Conservation (phyloP, 2,888 invertebrate genomes). For the Digitonthophagus gazella region DNA sequence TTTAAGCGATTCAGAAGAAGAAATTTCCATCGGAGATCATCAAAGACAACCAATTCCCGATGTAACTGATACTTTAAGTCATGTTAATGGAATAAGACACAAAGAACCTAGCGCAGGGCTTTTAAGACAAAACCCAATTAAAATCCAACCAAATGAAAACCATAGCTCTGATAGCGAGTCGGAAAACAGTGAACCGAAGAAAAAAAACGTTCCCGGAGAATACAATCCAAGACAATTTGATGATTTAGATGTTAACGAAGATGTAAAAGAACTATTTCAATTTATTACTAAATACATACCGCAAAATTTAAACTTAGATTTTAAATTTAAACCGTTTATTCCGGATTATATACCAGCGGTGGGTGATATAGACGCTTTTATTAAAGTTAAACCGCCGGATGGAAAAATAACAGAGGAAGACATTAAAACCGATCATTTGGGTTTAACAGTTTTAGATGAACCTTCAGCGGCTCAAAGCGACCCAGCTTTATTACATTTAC, state of each 20-base stretch:
- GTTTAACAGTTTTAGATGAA: slow-evolving; percentile 85
- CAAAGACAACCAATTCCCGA: slow-evolving; percentile 9
- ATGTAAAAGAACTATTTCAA: slow-evolving; percentile 89
- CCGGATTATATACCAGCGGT: slow-evolving; percentile 98
- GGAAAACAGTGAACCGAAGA: slow-evolving; percentile 38
- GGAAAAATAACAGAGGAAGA: slow-evolving; percentile 47
- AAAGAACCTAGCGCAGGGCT: slow-evolving; percentile 35
- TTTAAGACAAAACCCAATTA: slow-evolving; percentile 36
- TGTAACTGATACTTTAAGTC: slow-evolving; percentile 23
- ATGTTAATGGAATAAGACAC: slow-evolving; percentile 25
- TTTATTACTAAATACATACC: slow-evolving; percentile 94
- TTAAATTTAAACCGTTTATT: slow-evolving; percentile 89
- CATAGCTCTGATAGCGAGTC: slow-evolving; percentile 41
- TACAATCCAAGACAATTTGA: slow-evolving; percentile 86
- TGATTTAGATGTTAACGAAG: slow-evolving; percentile 74
- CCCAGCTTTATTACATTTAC: slow-evolving; percentile 88
- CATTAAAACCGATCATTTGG: slow-evolving; percentile 47
- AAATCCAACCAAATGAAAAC: slow-evolving; percentile 27
- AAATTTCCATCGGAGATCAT: not conserved
- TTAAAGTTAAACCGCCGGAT: slow-evolving; percentile 88
- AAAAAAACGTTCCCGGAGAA: slow-evolving; percentile 49
- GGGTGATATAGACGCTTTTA: slow-evolving; percentile 97
- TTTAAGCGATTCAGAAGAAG: slow-evolving; percentile 21
- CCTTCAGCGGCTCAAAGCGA: slow-evolving; percentile 95
- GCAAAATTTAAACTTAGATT: slow-evolving; percentile 85